Conservation (phyloP, 2,113 vertebrate species). For the Erpornis zantholeuca region DNA sequence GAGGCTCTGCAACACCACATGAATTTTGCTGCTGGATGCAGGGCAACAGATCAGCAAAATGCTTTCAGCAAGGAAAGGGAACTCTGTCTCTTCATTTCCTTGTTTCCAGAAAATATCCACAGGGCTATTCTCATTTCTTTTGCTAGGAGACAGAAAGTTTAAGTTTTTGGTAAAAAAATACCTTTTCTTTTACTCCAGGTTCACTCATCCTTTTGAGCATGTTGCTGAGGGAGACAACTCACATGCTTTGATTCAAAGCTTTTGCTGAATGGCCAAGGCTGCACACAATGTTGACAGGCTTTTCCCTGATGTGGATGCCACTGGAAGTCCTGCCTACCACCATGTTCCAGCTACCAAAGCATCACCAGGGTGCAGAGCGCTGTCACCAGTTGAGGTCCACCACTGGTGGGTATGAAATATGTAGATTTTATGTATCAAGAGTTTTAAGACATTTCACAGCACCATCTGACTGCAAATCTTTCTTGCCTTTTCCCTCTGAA, state of each 20-base stretch:
- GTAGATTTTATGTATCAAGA: neutral
- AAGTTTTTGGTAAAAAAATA: neutral
- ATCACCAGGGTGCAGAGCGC: accelerated
- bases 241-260: neutral
- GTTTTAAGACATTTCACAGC: neutral
- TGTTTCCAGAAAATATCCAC: neutral
- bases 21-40: neutral
- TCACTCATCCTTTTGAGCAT: neutral
- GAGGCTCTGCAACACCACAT: neutral
- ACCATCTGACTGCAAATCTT: neutral
- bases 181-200: neutral
- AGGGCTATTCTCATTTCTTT: neutral
- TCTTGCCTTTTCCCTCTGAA: neutral
- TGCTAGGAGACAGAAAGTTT: neutral
- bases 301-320: neutral
- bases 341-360: neutral
- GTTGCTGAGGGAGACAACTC: neutral
- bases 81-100: neutral
- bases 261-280: neutral
- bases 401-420: accelerated
- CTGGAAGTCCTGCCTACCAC: neutral
- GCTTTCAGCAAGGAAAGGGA: neutral
- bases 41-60: neutral
- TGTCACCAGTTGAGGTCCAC: neutral
- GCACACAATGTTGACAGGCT: neutral